These are phyloP conservation scores for Sphaerodactylus townsendi DNA, from an alignment of 2,113 vertebrate species.

Conservation along the genomic window DNA sequence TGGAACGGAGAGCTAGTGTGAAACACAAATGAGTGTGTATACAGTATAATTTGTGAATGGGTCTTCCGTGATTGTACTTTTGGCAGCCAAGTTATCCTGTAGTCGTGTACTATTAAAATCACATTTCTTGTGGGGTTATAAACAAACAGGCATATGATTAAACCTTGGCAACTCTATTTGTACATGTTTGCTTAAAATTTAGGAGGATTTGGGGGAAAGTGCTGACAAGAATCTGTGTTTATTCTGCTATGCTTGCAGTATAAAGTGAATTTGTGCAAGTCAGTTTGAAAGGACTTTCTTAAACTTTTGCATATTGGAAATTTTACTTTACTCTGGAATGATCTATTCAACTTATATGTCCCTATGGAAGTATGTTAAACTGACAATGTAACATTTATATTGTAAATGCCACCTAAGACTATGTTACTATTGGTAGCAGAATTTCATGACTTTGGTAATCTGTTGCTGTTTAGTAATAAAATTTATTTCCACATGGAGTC, in stretches of 20 bases:
- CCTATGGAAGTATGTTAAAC: conserved; percentile 23
- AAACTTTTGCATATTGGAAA: conserved; percentile 30
- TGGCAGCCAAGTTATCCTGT: background rate
- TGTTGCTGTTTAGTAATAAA: conserved; percentile 48
- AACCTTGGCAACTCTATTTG: background rate
- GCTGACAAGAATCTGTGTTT: background rate
- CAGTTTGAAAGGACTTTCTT: conserved; percentile 26
- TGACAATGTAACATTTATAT: conserved; percentile 55
- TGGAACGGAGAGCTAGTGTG: too few relatives aligned
- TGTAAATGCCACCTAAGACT: conserved; percentile 35
- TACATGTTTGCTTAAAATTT: background rate
- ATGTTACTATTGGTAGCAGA: conserved; percentile 40
- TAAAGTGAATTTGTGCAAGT: conserved; percentile 8
- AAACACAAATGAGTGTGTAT: too few relatives aligned
- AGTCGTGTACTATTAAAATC: background rate
- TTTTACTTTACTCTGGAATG: conserved; percentile 18
- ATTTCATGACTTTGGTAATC: conserved; percentile 35
- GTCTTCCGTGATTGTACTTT: too few relatives aligned
- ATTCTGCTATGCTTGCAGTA: conserved; percentile 21
- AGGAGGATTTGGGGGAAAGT: background rate
- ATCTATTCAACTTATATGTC: conserved; percentile 26
- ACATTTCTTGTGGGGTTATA: background rate
- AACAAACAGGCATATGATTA: background rate
- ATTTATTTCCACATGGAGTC: conserved; percentile 32
- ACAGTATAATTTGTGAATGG: background rate